phyloP scores from a whole-genome alignment of 1,140 invertebrate species.

The Drosophila willistoni region DNA sequence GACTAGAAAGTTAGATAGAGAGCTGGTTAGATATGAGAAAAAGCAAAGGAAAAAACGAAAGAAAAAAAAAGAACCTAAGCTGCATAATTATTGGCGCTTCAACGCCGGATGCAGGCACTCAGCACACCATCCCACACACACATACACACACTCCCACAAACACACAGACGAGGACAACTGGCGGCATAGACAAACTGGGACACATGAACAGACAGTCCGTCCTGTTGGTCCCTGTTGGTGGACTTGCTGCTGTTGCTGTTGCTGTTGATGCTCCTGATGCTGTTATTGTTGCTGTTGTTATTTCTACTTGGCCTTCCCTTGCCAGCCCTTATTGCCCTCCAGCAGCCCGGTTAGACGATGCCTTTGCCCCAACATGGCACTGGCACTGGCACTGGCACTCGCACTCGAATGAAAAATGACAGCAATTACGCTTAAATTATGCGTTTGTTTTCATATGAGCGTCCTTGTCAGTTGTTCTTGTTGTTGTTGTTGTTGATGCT shows the following conservation, averaged over 20 bases:
- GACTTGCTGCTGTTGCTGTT: constrained; percentile 28
- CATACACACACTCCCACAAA: neutral
- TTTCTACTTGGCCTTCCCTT: neutral
- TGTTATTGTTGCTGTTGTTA: neutral
- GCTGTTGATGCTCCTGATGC: neutral
- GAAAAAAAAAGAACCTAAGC: constrained; percentile 41
- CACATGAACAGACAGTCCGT: constrained; percentile 37
- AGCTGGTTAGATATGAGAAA: neutral
- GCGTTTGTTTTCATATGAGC: constrained; percentile 81
- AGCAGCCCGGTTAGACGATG: no score
- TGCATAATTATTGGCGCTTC: constrained; percentile 76
- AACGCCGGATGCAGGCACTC: constrained; percentile 66
- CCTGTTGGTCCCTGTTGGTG: neutral
- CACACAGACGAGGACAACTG: constrained; percentile 37
- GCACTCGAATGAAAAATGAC: constrained; percentile 79
- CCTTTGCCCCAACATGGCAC: no score
- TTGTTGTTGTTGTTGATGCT: constrained; percentile 15
- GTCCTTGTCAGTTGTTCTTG: constrained; percentile 70
- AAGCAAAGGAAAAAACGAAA: constrained; percentile 5
- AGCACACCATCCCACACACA: constrained; percentile 16
- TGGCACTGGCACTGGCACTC: constrained; percentile 23
- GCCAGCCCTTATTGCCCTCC: neutral
- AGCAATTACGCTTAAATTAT: constrained; percentile 83
- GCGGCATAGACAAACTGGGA: constrained; percentile 67
- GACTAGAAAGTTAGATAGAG: neutral